Base-by-base conservation (phyloP, 2,113 vertebrate genomes). In the Lepisosteus osseus region DNA sequence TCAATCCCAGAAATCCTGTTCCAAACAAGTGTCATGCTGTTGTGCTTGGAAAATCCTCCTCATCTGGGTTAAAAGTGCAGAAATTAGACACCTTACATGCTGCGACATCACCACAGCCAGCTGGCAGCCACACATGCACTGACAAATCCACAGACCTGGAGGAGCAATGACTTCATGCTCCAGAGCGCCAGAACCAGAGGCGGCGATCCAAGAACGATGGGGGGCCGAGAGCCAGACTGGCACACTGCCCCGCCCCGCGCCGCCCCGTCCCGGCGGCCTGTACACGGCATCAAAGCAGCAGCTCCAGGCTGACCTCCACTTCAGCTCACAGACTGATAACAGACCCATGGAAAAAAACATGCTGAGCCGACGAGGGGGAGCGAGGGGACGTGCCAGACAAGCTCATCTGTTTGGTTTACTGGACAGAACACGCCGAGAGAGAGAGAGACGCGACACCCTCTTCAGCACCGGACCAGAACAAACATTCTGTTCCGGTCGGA, bases 41-140 rank as follows among this genome's bases (percentile, higher is more conserved):
- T 54, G 7, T n/a, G 45, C 29, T 44, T 47, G 29, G 44, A 62
- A 68, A 68, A 67, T n/a, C n/a, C 7, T 45, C 3, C 71, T 61
- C 44, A 7, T 9, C n/a, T n/a, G 42, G 72, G 65, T 73, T 40
- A 29, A 12, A 68, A 73, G 72, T 68, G 57, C 59, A 68, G 57
- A 66, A 67, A 57, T 9, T 15, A 44, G 13, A 69, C 17, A 68
- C 17, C 51, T 68, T 17, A n/a, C 45, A 3, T 54, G 67, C 47
- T n/a, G 66, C 68, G 72, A 68, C 72, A 69, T 74, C 72, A 69
- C 67, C 11, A 47, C 3, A 63, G 63, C 54, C 62, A 43, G 62
- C 47, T 69, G 72, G 66, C 68, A 74, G 54, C 47, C 17, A 44
- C 54, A 12, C 54, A 63, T 12, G 44, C 17, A 41, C 7, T 63